Base-by-base conservation (phyloP, 2,113 vertebrate genomes). In the Erinaceus europaeus region DNA sequence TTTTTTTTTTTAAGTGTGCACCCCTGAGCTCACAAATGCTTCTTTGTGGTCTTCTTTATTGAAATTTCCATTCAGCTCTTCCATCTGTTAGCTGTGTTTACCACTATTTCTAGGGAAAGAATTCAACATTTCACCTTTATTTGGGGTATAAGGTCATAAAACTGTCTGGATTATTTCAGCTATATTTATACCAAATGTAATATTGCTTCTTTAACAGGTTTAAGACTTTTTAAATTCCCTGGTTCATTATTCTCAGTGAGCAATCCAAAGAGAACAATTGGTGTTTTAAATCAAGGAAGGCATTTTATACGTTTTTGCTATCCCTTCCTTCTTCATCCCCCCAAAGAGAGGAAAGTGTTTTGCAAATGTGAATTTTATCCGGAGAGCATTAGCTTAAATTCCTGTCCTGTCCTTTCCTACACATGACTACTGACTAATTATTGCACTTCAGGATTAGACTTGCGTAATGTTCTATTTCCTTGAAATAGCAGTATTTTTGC, bases 21-120 rank as follows among this genome's bases (percentile, higher is more conserved):
- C 97, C 97, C 94, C 96, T n/a, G 94, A 86, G 93, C 97, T 97
- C 96, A 98, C 97, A 98, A 98, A 97, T 95, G 96, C 94, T 96
- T 98, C 97, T 97, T 98, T 98, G 98, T 98, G 96, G 96, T 94
- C 93, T 97, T 94, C 93, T 97, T 97, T 98, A 98, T 97, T 98
- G 97, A 98, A 98, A 97, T 97, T 98, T 97, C 97, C 97, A 97
- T 96, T 97, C 97, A 96, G 92, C 94, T 97, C 97, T 97, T 98
- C 97, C 97, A 98, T 98, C 97, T 98, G 97, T 97, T 97, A 96
- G 95, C 96, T 94, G 90, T 97, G 97, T 97, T 98, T 97, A 97
- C 97, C 96, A 93, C 97, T 94, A 91, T 97, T 97, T 95, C 96
- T 94, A 95, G 94, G 95, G 97, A 97, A 98, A 97, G 96, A 98